Evolutionary conservation across 2,113 vertebrate genomes (phyloP).

Genomic region (Alethe castanea): DNA sequence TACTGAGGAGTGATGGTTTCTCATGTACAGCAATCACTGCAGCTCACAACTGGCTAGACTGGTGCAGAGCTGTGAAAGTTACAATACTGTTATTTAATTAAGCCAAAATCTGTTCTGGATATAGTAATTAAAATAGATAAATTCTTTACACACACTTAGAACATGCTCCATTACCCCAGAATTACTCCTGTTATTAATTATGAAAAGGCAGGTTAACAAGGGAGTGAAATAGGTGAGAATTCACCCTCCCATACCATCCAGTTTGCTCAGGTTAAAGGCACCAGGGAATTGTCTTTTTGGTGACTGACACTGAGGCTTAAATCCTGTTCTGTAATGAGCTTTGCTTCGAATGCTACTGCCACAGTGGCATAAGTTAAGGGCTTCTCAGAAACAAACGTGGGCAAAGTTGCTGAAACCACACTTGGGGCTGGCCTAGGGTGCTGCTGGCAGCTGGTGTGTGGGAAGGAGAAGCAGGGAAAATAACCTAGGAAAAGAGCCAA

Average conservation of each 20-base stretch:
- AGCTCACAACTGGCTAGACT: neutral
- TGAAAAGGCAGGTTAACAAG: neutral
- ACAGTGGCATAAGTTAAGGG: fast-evolving
- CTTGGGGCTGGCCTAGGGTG: neutral
- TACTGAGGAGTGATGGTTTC: neutral
- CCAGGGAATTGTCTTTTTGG: neutral
- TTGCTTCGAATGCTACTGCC: fast-evolving
- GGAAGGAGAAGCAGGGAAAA: neutral
- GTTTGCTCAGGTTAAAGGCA: neutral
- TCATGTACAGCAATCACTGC: neutral
- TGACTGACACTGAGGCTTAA: fast-evolving
- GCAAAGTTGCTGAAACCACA: neutral
- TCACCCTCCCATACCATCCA: neutral
- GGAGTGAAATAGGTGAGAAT: neutral
- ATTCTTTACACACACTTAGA: neutral
- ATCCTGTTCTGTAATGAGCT: neutral
- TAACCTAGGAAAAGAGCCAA: neutral
- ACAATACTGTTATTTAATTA: neutral
- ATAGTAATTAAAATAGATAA: neutral
- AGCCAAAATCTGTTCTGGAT: neutral
- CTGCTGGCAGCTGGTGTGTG: neutral
- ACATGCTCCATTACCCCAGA: neutral
- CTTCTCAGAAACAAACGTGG: neutral
- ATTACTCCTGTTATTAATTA: neutral
- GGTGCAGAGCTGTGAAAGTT: neutral